phyloP scores from a whole-genome alignment of 1,140 invertebrate genomes.

The Periplaneta americana region DNA sequence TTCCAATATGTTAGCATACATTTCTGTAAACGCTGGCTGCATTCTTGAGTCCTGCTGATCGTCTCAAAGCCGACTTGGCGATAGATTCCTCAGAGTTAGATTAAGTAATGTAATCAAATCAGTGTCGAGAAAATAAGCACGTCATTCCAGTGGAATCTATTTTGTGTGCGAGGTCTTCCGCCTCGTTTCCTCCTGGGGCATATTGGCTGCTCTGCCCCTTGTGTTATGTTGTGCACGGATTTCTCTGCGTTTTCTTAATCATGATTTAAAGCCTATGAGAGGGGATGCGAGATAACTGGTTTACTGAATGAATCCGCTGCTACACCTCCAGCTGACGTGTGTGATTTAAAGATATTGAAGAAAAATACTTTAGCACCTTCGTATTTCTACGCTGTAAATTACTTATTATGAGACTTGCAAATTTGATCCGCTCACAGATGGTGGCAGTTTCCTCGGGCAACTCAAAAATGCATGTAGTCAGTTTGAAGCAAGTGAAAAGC shows the following conservation, averaged over 20 bases:
- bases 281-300: background rate
- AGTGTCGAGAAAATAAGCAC: background rate
- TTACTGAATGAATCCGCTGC: too few relatives aligned
- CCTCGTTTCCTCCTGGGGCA: background rate
- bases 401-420: background rate
- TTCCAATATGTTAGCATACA: too few relatives aligned
- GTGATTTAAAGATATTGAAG: background rate
- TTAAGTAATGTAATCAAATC: background rate
- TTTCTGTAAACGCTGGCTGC: too few relatives aligned
- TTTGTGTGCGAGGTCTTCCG: too few relatives aligned
- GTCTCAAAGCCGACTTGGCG: background rate
- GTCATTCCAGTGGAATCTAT: too few relatives aligned
- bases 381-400: background rate
- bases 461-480: too few relatives aligned
- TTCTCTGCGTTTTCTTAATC: background rate
- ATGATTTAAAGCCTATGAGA: background rate
- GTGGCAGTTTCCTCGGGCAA: too few relatives aligned
- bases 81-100: background rate
- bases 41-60: background rate
- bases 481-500: too few relatives aligned
- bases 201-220: too few relatives aligned
- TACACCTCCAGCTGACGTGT: background rate
- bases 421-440: too few relatives aligned
- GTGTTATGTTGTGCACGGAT: background rate
- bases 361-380: background rate